Conservation (phyloP, 2,797 vertebrate genomes). For the Hozukius guyotensis region DNA sequence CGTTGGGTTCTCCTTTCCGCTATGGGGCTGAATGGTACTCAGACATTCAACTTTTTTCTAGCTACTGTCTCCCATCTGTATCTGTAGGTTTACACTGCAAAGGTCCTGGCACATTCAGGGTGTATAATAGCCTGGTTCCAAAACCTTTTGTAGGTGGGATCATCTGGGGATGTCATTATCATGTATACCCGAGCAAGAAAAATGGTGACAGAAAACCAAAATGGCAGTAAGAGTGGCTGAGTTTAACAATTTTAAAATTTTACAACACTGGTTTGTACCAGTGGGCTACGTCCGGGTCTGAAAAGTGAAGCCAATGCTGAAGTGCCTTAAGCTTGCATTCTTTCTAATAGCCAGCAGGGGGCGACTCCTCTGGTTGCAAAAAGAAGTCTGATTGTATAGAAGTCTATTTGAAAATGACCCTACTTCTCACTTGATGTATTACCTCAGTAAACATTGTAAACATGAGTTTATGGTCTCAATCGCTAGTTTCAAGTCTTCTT, state of each 20-base stretch:
- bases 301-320: neutral
- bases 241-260: neutral
- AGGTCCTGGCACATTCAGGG: neutral
- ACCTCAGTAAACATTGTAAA: no score
- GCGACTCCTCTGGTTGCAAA: neutral
- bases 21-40: constrained; percentile 8
- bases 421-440: no score
- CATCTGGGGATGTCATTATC: neutral
- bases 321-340: neutral
- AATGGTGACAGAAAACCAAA: neutral
- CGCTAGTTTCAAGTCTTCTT: no score
- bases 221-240: neutral
- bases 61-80: neutral
- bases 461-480: no score
- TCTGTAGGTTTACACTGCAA: neutral
- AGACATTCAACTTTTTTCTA: constrained; percentile 20
- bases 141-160: neutral
- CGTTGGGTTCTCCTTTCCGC: constrained; percentile 20
- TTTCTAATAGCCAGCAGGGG: neutral
- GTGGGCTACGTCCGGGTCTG: fast-evolving
- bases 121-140: neutral
- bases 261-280: neutral
- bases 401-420: no score
- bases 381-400: no score
- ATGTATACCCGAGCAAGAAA: neutral